These are phyloP conservation scores for Pseudochromis fuscus DNA, from an alignment of 2,797 vertebrate genomes.

Conservation along the genomic window DNA sequence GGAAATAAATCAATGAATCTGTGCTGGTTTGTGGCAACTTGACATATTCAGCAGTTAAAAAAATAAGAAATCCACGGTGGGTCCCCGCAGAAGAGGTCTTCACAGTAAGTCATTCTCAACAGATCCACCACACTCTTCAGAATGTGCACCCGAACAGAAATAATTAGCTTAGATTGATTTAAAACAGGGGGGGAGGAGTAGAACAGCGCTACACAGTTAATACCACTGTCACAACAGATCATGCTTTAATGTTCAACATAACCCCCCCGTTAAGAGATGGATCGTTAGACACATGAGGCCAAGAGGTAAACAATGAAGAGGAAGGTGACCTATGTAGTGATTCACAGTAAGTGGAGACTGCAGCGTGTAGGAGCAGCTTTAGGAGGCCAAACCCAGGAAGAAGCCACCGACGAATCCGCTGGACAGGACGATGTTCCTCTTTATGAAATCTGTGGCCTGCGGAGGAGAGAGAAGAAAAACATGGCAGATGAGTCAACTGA, in stretches of 20 bases:
- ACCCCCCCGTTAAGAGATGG: not conserved
- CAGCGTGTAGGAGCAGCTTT: constrained; percentile 17
- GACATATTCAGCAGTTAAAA: constrained; percentile 36
- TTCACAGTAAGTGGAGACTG: constrained; percentile 52
- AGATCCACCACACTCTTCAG: not conserved
- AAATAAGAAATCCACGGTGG: not conserved
- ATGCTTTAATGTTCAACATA: constrained; percentile 55
- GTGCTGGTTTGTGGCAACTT: constrained; percentile 42
- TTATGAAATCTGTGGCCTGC: constrained; percentile 96
- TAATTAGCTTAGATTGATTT: constrained; percentile 2
- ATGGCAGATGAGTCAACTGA: not conserved
- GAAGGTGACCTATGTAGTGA: constrained; percentile 42
- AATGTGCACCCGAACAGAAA: constrained; percentile 17
- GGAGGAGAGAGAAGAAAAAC: constrained; percentile 24
- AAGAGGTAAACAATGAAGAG: constrained; percentile 51
- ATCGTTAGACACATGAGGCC: constrained; percentile 13
- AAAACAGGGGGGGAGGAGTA: not conserved
- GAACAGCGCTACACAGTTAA: constrained; percentile 20
- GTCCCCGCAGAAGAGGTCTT: constrained; percentile 18
- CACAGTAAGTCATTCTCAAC: constrained; percentile 38
- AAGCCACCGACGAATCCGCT: constrained; percentile 97
- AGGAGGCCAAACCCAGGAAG: constrained; percentile 95
- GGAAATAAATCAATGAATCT: not conserved
- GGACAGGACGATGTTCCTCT: constrained; percentile 97
- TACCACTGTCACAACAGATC: constrained; percentile 59